Evolutionary conservation across 2,797 vertebrate genomes (phyloP), one percentile per base, ranked within the genome.

Genomic region (Ara ararauna): DNA sequence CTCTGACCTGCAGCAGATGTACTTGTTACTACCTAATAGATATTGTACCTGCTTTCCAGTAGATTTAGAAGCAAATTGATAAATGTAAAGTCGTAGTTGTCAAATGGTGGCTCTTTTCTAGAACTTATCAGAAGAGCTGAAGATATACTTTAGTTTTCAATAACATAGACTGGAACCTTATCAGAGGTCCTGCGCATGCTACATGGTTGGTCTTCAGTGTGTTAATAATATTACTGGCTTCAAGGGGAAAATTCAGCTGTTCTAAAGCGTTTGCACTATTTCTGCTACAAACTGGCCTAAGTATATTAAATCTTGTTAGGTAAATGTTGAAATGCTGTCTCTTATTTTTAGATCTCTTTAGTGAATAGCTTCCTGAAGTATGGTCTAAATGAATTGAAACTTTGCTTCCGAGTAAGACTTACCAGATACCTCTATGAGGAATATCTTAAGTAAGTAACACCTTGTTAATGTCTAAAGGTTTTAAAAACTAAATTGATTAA

Each of bases 301-400:
- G 5, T 38, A 7, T 62, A n/a, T 44, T 45, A 53, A 36, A 44
- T 75, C 11, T 60, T 50, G 11, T 72, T 78, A 70, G 16, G 36
- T 73, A 79, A 82, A 67, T 86, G 42, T 44, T 56, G 36, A 83
- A 82, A 53, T 81, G 6, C 13, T 90, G 11, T 89, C 18, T 94
- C 30, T 89, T 87, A 44, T 22, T 95, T 94, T 89, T 98, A 99
- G 99, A 99, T 99, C 76, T 99, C 99, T 87, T 95, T 99, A 97
- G 98, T 99, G 89, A 99, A 99, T 98, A 99, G 99, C 97, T 99
- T 99, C 93, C 96, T 99, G 96, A 99, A 99, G 97, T 98, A 99
- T 94, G 99, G 99, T 53, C 97, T 99, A 74, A 99, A 99, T 88
- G 99, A 99, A 89, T 96, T 99, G 94, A 99, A 99, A 96, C 98